Conservation (phyloP, 2,888 invertebrate species). For the Perizoma affinitatum region DNA sequence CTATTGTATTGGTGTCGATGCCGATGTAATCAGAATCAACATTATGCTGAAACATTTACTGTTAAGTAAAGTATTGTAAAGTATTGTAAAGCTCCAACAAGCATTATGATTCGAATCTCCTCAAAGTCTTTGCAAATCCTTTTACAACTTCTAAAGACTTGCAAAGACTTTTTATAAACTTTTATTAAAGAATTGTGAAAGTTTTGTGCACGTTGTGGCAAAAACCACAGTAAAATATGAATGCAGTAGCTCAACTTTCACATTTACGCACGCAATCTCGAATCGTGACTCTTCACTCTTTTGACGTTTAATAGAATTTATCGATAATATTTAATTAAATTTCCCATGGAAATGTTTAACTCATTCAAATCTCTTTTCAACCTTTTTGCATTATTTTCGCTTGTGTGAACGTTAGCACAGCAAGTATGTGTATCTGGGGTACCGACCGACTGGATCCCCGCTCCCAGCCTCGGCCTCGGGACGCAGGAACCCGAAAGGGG, state of each 20-base stretch:
- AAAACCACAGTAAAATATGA: not conserved
- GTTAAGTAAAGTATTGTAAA: too few species aligned
- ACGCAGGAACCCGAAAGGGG: conserved; percentile 1
- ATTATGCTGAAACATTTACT: too few species aligned
- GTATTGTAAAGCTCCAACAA: not conserved
- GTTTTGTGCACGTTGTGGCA: not conserved
- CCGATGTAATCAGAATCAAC: conserved; percentile 4
- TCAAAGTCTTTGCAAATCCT: not conserved
- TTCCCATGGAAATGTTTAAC: too few species aligned
- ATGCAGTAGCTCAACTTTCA: not conserved
- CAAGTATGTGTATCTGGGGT: not conserved
- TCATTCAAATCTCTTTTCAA: too few species aligned
- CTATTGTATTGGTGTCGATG: conserved; percentile 14
- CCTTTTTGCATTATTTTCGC: too few species aligned
- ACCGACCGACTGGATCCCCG: not conserved
- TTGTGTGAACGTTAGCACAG: too few species aligned
- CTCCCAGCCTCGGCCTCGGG: not conserved
- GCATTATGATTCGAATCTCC: not conserved
- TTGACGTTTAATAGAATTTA: too few species aligned
- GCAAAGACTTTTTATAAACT: conserved; percentile 13
- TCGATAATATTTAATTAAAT: too few species aligned
- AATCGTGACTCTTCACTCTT: too few species aligned
- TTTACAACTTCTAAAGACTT: conserved; percentile 6
- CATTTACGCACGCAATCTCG: too few species aligned
- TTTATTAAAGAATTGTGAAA: conserved; percentile 15